Evolutionary conservation across 2,888 invertebrate species (phyloP).

Genomic region (Eupithecia vulgata): DNA sequence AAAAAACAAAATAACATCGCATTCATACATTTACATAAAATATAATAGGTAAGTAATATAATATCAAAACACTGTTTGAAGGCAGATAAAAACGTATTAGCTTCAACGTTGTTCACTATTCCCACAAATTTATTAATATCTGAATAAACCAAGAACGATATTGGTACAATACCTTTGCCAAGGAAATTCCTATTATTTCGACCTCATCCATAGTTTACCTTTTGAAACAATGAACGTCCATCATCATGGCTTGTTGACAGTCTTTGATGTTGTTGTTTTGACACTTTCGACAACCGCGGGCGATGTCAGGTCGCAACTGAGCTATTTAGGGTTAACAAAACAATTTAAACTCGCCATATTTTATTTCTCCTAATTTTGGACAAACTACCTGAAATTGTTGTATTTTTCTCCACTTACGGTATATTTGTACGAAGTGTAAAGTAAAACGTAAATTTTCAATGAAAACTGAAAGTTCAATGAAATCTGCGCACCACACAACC

Average conservation of each 20-base stretch:
- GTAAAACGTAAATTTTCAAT: neutral
- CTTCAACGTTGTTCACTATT: neutral
- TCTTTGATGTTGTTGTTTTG: slow-evolving; percentile 38
- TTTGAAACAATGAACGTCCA: slow-evolving; percentile 33
- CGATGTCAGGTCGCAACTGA: slow-evolving; percentile 20
- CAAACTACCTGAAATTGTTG: neutral
- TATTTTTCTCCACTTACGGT: neutral
- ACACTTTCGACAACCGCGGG: slow-evolving; percentile 33
- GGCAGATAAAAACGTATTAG: neutral
- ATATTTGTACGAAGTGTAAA: neutral
- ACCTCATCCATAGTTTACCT: slow-evolving; percentile 31
- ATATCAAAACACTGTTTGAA: neutral
- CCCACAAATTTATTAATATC: neutral
- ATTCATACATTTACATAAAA: neutral
- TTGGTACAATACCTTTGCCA: slow-evolving; percentile 7
- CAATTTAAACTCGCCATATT: neutral
- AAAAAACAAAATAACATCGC: neutral
- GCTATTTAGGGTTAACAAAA: slow-evolving; percentile 12
- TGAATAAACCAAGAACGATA: neutral
- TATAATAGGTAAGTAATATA: too few relatives aligned
- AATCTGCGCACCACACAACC: slow-evolving; percentile 23
- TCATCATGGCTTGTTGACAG: slow-evolving; percentile 33
- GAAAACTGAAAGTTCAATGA: slow-evolving; percentile 30
- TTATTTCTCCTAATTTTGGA: neutral
- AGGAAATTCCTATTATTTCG: slow-evolving; percentile 20